A percentile compares a stretch with the other conserved stretches of the same genome.
These are phyloP conservation scores for Taxidea taxus DNA, from an alignment of 2,113 vertebrate genomes.

Conservation along the genomic window DNA sequence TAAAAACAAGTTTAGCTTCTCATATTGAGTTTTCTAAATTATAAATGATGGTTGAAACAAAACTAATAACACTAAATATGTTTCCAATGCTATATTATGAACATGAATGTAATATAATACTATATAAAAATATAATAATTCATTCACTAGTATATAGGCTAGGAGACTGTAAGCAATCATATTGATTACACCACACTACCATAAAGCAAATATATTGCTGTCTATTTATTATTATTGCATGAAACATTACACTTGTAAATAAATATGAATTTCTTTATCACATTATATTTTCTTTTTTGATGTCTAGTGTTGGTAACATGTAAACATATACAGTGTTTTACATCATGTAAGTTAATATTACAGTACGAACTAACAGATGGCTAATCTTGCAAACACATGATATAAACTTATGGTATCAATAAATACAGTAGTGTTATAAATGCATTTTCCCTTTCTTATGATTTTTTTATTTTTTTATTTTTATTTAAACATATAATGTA, in stretches of 20 bases:
- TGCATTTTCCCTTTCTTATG: not conserved
- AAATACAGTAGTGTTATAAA: not conserved
- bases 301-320: not conserved
- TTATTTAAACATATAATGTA: too few species aligned
- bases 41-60: not conserved
- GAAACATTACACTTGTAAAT: not conserved
- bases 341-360: not conserved
- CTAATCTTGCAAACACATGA: not conserved
- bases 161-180: not conserved
- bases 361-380: not conserved
- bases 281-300: not conserved
- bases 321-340: not conserved
- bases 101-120: not conserved
- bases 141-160: not conserved
- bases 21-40: too few species aligned
- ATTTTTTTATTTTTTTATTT: too few species aligned
- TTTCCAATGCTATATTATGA: not conserved
- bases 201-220: not conserved
- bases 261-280: not conserved
- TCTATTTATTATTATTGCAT: not conserved
- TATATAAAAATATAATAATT: not conserved
- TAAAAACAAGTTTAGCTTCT: too few species aligned
- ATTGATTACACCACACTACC: not conserved
- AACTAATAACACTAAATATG: not conserved
- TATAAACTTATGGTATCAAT: not conserved